Base-by-base conservation (phyloP, 2,888 invertebrate species). In the Chrysolina oricalcia region DNA sequence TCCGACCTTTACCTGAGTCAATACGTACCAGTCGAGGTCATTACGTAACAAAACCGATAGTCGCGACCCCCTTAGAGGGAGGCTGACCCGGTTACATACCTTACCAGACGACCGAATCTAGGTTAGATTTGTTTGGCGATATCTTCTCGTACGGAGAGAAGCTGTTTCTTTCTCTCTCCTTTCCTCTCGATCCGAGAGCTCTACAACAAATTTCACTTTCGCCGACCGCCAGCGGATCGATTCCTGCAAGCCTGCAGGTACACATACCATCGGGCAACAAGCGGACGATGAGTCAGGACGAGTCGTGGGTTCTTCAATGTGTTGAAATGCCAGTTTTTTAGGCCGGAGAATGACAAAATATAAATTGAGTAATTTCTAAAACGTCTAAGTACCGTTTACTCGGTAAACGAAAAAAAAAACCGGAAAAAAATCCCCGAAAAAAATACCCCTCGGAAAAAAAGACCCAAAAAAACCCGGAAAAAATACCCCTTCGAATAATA, bases 31-130 rank as follows among this genome's bases (percentile, higher is more conserved):
- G 27, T 67, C 68, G 70, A 70, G 70, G 74, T 70, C 43, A 56
- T 62, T 62, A 53, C 70, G 48, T 66, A 74, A 74, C 65, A 70
- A 65, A 65, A 70, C 63, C 69, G 59, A 74, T 74, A 74, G 74
- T 70, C 74, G 65, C 73, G 76, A 72, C 74, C 77, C 75, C 75
- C 79, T 75, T 77, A 65, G 77, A 76, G 78, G 72, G 78, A 78
- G 76, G 68, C 73, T 79, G 81, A 81, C 79, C 81, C 72, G 73
- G 68, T 77, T 78, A 62, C 70, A 74, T 74, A 48, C 40, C 74
- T 43, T 13, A 67, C 75, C 62, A 73, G 73, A 62, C 74, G 74
- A 50, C 63, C 67, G 66, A 75, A 81, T 78, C 75, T 77, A 75
- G 78, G 79, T 80, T 77, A 80, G 70, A 78, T 69, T 70, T 59